Percentiles rank a stretch among this genome's conserved stretches.
Conservation (phyloP, 2,797 vertebrate genomes). For the Pangasius mekongensis region DNA sequence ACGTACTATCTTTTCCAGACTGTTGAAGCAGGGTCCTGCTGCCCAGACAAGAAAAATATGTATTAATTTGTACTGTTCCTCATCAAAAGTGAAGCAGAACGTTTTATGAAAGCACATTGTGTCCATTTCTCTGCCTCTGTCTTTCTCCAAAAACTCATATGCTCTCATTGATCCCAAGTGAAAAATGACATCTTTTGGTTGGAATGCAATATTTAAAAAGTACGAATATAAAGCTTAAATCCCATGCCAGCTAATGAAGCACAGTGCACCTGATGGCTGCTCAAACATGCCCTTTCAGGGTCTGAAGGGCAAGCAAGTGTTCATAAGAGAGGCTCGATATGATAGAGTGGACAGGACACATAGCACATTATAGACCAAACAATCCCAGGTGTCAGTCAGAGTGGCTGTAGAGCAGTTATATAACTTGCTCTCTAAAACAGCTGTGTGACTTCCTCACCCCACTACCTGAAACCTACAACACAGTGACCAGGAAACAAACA, state of each 20-base stretch:
- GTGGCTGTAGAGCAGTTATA: constrained; percentile 52
- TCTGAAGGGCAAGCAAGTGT: constrained; percentile 24
- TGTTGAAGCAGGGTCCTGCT: constrained; percentile 48
- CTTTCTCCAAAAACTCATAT: not conserved
- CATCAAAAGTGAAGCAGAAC: constrained; percentile 51
- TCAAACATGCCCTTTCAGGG: constrained; percentile 25
- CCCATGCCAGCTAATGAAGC: not conserved
- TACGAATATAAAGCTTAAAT: not conserved
- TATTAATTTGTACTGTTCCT: constrained; percentile 59
- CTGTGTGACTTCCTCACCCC: constrained; percentile 48
- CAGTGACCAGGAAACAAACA: constrained; percentile 36
- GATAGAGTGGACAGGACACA: constrained; percentile 32
- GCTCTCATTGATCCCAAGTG: not conserved
- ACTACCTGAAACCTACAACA: constrained; percentile 57
- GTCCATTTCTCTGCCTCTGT: constrained; percentile 26
- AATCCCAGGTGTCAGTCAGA: constrained; percentile 53
- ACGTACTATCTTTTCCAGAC: constrained; percentile 56
- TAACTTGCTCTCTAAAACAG: constrained; percentile 56
- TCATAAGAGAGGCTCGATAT: constrained; percentile 32
- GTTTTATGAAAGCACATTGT: constrained; percentile 57
- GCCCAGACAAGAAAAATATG: constrained; percentile 55
- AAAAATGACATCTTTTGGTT: not conserved
- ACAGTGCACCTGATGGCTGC: constrained; percentile 21
- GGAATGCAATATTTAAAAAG: not conserved
- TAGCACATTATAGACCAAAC: constrained; percentile 51